Evolutionary conservation across 2,113 vertebrate genomes (phyloP), one percentile per base, ranked within the genome.

Genomic region (Pao palembangensis): DNA sequence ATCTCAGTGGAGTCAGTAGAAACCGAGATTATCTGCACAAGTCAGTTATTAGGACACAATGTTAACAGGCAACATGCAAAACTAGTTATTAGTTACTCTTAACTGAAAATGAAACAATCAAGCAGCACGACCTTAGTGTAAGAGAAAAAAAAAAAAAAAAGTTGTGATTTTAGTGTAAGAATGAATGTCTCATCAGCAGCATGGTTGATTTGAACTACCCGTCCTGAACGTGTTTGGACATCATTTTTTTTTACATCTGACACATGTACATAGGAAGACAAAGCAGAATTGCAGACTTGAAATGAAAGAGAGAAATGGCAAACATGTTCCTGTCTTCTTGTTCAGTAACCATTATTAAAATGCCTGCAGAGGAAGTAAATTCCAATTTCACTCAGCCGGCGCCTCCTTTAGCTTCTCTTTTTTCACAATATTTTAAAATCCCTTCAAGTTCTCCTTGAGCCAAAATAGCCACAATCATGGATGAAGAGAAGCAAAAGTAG

Each of bases 11-110:
- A 63, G 41, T 76, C 47, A 69, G 61, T 25, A 56, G 61, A 55
- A 70, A 64, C 41, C 1, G 44, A 20, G 66, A 61, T 66, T n/a
- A 63, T 80, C 58, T 62, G 73, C 67, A 76, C 79, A 60, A 58
- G 69, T 69, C 18, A 67, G 52, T 64, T 67, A 64, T 52, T 56
- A 49, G 69, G 71, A 80, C 68, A 64, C 60, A 64, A 68, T 69
- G 76, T 80, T 17, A 73, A 82, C 87, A 83, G 84, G 87, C 80
- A 85, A 79, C 87, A 88, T 88, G 81, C 81, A 80, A 76, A 78
- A 68, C 55, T 23, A 52, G 59, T 67, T 79, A 62, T 72, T 15
- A 55, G 41, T 46, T 80, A 60, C 25, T 70, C 62, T 69, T 51
- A 64, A 76, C 47, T 49, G 57, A 73, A 66, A 56, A 20, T 53